Evolutionary conservation across 2,113 vertebrate genomes (phyloP).

Genomic region (Dasyornis broadbenti): DNA sequence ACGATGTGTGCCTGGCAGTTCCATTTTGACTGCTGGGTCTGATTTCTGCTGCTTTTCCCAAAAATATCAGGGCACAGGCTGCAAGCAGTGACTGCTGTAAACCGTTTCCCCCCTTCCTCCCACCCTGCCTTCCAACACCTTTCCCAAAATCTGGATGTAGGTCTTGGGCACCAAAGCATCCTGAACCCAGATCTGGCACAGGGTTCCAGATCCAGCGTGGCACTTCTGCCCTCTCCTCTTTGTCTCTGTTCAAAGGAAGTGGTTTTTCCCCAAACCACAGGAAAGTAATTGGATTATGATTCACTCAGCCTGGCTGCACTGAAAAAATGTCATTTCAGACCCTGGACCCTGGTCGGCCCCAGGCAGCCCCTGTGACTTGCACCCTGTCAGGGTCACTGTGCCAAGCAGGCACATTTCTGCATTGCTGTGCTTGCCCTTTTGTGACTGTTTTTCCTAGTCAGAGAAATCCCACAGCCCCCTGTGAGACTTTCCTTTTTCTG

Average conservation of each 20-base stretch:
- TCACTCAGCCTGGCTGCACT: neutral
- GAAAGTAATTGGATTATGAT: neutral
- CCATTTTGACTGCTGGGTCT: neutral
- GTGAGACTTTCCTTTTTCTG: neutral
- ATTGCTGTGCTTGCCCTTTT: neutral
- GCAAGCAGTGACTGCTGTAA: neutral
- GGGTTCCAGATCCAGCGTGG: neutral
- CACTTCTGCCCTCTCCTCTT: neutral
- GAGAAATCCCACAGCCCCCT: neutral
- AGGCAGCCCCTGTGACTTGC: neutral
- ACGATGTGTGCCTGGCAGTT: neutral
- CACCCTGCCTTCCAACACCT: fast-evolving
- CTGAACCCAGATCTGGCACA: neutral
- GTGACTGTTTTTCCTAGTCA: neutral
- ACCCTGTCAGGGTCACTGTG: neutral
- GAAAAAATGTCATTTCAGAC: neutral
- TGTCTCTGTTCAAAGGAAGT: neutral
- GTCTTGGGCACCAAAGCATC: neutral
- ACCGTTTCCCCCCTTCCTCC: fast-evolving
- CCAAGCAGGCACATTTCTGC: neutral
- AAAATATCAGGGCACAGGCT: neutral
- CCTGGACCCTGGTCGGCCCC: neutral
- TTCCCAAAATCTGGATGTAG: neutral
- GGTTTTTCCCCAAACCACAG: neutral
- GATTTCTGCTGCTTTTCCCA: neutral